phyloP scores from a whole-genome alignment of 2,797 vertebrate genomes.

The Epinephelus malabaricus region DNA sequence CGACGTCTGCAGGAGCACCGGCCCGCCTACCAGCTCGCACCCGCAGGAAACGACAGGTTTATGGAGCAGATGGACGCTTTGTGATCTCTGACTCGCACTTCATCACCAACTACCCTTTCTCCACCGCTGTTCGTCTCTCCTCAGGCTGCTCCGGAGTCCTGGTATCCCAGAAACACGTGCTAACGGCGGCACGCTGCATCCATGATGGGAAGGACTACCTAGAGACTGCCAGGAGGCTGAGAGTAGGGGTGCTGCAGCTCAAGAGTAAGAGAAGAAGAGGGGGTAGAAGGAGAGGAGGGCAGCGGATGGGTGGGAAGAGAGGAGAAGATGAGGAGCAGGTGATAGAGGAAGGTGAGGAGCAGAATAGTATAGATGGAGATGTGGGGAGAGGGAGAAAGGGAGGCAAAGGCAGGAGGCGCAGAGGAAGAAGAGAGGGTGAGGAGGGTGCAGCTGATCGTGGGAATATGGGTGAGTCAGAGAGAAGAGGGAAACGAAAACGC shows the following conservation, averaged over 20 bases:
- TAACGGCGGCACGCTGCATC: constrained; percentile 95
- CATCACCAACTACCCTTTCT: constrained; percentile 92
- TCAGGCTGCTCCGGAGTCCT: constrained; percentile 93
- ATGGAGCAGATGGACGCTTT: constrained; percentile 92
- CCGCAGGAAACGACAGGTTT: constrained; percentile 90
- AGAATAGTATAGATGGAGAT: constrained; percentile 31
- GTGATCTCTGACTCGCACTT: constrained; percentile 92
- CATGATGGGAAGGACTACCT: constrained; percentile 91
- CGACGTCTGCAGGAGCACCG: background rate
- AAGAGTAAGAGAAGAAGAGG: constrained; percentile 79
- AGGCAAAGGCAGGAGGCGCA: constrained; percentile 37
- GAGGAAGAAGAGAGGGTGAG: constrained; percentile 25
- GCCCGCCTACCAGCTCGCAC: background rate
- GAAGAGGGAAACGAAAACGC: background rate
- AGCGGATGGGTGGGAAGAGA: constrained; percentile 20
- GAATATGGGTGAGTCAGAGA: background rate
- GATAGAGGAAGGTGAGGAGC: constrained; percentile 45
- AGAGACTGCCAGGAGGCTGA: constrained; percentile 83
- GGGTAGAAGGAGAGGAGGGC: constrained; percentile 52
- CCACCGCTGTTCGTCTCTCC: constrained; percentile 92
- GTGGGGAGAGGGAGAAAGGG: background rate
- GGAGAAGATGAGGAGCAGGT: constrained; percentile 17
- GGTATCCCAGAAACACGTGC: constrained; percentile 90
- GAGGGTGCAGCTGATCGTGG: constrained; percentile 6
- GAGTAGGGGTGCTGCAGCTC: constrained; percentile 90